Percentiles rank a stretch among this genome's conserved stretches.
Evolutionary conservation across 2,113 vertebrate genomes (phyloP).

Genomic region (Pedetes capensis): DNA sequence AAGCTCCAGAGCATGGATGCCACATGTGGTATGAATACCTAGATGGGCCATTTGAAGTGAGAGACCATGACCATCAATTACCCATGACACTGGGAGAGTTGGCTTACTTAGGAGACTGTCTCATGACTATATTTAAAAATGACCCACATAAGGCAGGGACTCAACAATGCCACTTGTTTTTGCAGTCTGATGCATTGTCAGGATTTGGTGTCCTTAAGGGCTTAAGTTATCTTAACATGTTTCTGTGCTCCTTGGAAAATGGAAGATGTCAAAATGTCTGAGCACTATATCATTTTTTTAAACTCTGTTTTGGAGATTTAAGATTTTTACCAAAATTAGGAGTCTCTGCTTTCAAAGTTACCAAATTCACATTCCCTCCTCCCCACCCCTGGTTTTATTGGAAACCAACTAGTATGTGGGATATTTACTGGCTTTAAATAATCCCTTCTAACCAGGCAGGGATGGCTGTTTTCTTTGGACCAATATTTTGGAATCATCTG

Average conservation of each 20-base stretch:
- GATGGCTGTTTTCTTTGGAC: constrained; percentile 45
- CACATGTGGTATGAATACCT: not conserved
- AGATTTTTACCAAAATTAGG: not conserved
- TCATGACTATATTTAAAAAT: not conserved
- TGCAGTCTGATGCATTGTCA: not conserved
- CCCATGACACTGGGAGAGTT: not conserved
- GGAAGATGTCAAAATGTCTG: not conserved
- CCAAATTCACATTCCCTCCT: not conserved
- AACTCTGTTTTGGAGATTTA: not conserved
- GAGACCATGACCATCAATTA: not conserved
- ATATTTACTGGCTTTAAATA: constrained; percentile 31
- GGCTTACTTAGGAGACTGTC: not conserved
- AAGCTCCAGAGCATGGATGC: not conserved
- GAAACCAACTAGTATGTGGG: not conserved
- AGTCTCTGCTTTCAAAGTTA: constrained; percentile 24
- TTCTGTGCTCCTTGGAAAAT: not conserved
- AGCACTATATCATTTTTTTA: not conserved
- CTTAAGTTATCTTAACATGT: not conserved
- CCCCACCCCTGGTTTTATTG: not conserved
- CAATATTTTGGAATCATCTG: constrained; percentile 33
- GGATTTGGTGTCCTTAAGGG: not conserved
- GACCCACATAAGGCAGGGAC: not conserved
- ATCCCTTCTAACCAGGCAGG: constrained; percentile 20
- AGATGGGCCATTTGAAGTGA: not conserved
- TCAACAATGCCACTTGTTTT: not conserved